These are phyloP conservation scores for Dolichotis patagonum DNA, from an alignment of 2,113 vertebrate species.

Conservation along the genomic window DNA sequence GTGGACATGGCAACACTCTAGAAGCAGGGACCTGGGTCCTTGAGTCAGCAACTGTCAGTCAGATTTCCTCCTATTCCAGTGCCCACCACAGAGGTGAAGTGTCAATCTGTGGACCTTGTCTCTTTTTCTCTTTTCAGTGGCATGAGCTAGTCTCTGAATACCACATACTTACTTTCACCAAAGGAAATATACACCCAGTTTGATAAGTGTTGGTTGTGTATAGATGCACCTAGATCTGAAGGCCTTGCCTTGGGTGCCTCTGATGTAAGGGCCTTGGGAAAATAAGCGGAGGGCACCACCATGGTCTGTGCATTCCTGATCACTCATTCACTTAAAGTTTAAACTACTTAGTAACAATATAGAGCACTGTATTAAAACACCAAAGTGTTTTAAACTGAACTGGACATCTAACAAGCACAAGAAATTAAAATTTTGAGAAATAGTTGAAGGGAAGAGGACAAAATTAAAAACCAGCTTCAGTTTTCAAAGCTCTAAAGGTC, in stretches of 20 bases:
- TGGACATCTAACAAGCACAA: background rate
- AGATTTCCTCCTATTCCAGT: background rate
- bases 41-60: background rate
- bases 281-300: background rate
- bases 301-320: background rate
- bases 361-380: background rate
- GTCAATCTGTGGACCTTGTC: background rate
- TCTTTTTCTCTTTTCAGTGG: background rate
- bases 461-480: background rate
- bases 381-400: background rate
- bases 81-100: background rate
- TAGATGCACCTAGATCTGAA: background rate
- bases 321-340: background rate
- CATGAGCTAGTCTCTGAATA: background rate
- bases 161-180: conserved; percentile 28
- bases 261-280: background rate
- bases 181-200: background rate
- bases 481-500: background rate
- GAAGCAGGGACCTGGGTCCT: background rate
- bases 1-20: background rate
- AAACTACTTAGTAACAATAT: background rate
- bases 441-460: background rate
- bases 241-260: too few species aligned
- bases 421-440: background rate
- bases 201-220: background rate